phyloP scores from a whole-genome alignment of 2,888 invertebrate genomes.

The Drosophila borborema region DNA sequence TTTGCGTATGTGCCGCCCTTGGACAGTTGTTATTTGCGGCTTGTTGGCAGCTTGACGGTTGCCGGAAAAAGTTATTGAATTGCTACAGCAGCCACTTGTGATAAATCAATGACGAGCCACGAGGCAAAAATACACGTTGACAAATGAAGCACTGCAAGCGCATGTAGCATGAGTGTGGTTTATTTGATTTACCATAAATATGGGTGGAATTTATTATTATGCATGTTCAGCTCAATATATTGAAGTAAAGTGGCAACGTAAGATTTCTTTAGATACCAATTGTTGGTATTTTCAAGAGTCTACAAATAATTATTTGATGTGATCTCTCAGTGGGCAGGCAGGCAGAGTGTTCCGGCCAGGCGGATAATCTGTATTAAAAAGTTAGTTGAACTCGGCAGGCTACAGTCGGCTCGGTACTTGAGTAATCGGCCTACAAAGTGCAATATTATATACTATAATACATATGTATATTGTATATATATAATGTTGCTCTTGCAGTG shows the following conservation, averaged over 20 bases:
- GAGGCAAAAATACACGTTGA: slow-evolving; percentile 46
- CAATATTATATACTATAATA: slow-evolving; percentile 33
- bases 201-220: slow-evolving; percentile 43
- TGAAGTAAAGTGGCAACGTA: slow-evolving; percentile 8
- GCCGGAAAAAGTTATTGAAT: slow-evolving; percentile 69
- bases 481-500: slow-evolving; percentile 54
- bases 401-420: background rate
- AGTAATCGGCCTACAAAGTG: slow-evolving; percentile 49
- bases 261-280: too few relatives aligned
- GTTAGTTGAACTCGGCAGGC: slow-evolving; percentile 33
- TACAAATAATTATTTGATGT: slow-evolving; percentile 60
- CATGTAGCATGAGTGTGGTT: slow-evolving; percentile 34
- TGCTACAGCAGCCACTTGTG: slow-evolving; percentile 68
- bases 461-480: background rate
- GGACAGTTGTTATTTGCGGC: slow-evolving; percentile 43
- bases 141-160: slow-evolving; percentile 40
- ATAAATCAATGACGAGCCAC: slow-evolving; percentile 67
- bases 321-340: slow-evolving; percentile 35
- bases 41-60: slow-evolving; percentile 48
- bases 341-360: slow-evolving; percentile 36
- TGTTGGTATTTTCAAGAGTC: too few relatives aligned
- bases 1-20: slow-evolving; percentile 21
- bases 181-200: slow-evolving; percentile 66
- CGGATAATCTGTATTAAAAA: slow-evolving; percentile 77
- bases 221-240: slow-evolving; percentile 38